These are phyloP conservation scores for Melanogrammus aeglefinus DNA, from an alignment of 2,797 vertebrate species.

Conservation along the genomic window DNA sequence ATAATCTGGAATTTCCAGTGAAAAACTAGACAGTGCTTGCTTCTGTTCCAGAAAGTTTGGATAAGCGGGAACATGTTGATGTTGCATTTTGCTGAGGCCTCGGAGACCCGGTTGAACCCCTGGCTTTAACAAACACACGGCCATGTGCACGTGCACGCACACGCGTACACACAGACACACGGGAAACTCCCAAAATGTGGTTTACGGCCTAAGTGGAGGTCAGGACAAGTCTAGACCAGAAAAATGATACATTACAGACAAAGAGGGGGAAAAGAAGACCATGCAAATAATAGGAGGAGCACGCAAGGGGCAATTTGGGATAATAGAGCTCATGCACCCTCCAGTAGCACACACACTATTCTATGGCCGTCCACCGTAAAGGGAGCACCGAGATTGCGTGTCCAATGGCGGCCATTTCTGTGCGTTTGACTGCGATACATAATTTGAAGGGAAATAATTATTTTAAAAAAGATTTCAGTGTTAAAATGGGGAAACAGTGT, in stretches of 20 bases:
- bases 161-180: slow-evolving; percentile 31
- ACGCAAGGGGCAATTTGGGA: slow-evolving; percentile 39
- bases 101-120: slow-evolving; percentile 19
- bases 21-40: slow-evolving; percentile 31
- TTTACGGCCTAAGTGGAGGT: slow-evolving; percentile 46
- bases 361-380: neutral
- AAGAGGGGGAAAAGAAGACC: slow-evolving; percentile 36
- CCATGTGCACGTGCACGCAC: slow-evolving; percentile 21
- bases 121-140: slow-evolving; percentile 26
- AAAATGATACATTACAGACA: slow-evolving; percentile 46
- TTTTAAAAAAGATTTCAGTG: neutral
- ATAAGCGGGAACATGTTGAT: slow-evolving; percentile 54
- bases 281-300: slow-evolving; percentile 48
- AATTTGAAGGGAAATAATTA: neutral
- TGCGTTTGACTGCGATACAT: neutral
- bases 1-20: slow-evolving; percentile 36
- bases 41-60: slow-evolving; percentile 6
- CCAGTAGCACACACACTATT: slow-evolving; percentile 20
- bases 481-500: neutral
- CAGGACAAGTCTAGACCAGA: slow-evolving; percentile 66
- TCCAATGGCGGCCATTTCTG: neutral
- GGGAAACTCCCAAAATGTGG: slow-evolving; percentile 62
- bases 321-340: slow-evolving; percentile 28
- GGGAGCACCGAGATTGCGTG: slow-evolving; percentile 12
- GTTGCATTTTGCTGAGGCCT: slow-evolving; percentile 33